These are phyloP conservation scores for Heliconius charithonia DNA, from an alignment of 2,888 invertebrate genomes.

Conservation along the genomic window DNA sequence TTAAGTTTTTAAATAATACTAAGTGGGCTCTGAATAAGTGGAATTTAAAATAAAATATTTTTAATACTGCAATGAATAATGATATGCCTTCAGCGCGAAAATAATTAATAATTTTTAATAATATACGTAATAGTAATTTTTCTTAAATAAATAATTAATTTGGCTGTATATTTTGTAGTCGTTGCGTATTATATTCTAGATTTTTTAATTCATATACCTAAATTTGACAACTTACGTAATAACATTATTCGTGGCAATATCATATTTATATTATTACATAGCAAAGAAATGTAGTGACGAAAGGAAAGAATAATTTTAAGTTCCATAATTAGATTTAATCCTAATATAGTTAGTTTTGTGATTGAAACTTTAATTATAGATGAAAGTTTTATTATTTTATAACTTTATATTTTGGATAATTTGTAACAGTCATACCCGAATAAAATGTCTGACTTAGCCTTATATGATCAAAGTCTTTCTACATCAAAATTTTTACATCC, in stretches of 20 bases:
- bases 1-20: no score
- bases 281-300: background rate
- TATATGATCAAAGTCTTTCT: background rate
- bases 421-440: background rate
- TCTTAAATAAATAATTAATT: background rate
- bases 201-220: background rate
- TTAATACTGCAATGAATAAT: no score
- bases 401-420: background rate
- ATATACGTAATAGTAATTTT: background rate
- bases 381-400: background rate
- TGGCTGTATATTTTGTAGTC: background rate
- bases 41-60: no score
- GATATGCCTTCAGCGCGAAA: no score
- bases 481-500: background rate
- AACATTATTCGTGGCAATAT: background rate
- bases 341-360: background rate
- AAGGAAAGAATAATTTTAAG: background rate
- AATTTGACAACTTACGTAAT: background rate
- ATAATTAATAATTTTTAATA: background rate
- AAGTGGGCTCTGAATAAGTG: no score
- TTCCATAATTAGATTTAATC: background rate
- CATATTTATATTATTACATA: background rate
- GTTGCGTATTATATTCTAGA: background rate
- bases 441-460: background rate
- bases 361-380: background rate